Percentiles rank a stretch among this genome's conserved stretches.
Evolutionary conservation across 2,113 vertebrate genomes (phyloP).

Genomic region (Dicaeum eximium): DNA sequence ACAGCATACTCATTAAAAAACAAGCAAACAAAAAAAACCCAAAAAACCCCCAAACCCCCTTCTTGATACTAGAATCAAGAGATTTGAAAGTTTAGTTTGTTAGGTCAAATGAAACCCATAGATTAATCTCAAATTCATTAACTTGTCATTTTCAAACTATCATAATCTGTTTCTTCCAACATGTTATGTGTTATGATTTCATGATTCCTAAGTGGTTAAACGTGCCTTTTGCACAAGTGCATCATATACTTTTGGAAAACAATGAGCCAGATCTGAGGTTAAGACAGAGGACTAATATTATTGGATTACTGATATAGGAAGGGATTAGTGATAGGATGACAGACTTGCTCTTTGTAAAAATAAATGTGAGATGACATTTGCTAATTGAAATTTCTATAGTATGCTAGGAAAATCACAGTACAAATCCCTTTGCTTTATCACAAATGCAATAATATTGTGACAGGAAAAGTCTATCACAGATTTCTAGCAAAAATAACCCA

Average conservation of each 20-base stretch:
- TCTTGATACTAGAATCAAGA: neutral
- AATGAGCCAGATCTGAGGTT: neutral
- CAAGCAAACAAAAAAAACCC: rapidly evolving
- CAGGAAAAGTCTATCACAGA: neutral
- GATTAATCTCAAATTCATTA: neutral
- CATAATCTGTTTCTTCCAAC: neutral
- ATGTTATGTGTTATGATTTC: neutral
- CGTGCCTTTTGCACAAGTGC: neutral
- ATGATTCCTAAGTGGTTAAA: neutral
- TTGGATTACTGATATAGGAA: neutral
- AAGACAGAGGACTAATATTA: neutral
- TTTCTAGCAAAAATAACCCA: conserved; percentile 28
- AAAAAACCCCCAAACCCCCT: rapidly evolving
- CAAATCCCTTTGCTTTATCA: neutral
- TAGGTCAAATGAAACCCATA: neutral
- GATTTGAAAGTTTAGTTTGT: neutral
- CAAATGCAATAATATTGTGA: conserved; percentile 49
- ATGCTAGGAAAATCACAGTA: neutral
- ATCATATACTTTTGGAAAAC: neutral
- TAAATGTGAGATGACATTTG: neutral
- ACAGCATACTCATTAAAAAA: neutral
- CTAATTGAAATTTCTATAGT: neutral
- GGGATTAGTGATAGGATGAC: neutral
- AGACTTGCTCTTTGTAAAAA: neutral
- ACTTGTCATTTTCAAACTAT: neutral